Percentiles rank a stretch among this genome's conserved stretches.
These are phyloP conservation scores for Calliopsis andreniformis DNA, from an alignment of 1,140 invertebrate species.

Conservation along the genomic window DNA sequence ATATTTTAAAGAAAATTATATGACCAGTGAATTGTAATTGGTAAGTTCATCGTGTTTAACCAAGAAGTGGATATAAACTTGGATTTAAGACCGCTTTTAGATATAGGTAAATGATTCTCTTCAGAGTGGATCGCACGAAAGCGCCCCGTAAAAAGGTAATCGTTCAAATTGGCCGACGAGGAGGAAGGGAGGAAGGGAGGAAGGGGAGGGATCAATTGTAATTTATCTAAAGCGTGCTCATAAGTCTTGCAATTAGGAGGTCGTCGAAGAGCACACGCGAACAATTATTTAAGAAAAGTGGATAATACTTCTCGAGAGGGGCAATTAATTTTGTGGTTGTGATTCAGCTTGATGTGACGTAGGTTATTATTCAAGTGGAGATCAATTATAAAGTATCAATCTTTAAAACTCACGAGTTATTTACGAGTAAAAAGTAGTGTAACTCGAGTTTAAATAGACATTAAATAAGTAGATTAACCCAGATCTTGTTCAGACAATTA, in stretches of 20 bases:
- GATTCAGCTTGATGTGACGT: constrained; percentile 1
- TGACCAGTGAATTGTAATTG: no score
- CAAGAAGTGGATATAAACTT: background rate
- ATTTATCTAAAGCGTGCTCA: constrained; percentile 31
- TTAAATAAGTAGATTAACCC: no score
- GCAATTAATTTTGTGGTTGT: background rate
- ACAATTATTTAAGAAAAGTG: constrained; percentile 38
- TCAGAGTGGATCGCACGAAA: background rate
- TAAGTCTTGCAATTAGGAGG: constrained; percentile 31
- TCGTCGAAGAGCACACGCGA: constrained; percentile 24
- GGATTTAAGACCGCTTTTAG: background rate
- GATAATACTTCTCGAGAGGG: constrained; percentile 24
- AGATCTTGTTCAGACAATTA: no score
- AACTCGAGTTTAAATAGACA: no score
- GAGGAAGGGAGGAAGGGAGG: background rate
- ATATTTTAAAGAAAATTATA: constrained; percentile 12
- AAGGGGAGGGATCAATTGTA: constrained; percentile 16
- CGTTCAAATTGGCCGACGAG: constrained; percentile 17
- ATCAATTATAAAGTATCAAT: no score
- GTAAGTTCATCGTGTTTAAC: no score
- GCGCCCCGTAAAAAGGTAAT: background rate
- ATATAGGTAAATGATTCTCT: background rate
- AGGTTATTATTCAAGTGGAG: no score
- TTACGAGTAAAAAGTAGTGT: no score
- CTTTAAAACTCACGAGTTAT: no score